A percentile compares a stretch with the other conserved stretches of the same genome.
phyloP scores from a whole-genome alignment of 2,113 vertebrate genomes.

The Alethe castanea region DNA sequence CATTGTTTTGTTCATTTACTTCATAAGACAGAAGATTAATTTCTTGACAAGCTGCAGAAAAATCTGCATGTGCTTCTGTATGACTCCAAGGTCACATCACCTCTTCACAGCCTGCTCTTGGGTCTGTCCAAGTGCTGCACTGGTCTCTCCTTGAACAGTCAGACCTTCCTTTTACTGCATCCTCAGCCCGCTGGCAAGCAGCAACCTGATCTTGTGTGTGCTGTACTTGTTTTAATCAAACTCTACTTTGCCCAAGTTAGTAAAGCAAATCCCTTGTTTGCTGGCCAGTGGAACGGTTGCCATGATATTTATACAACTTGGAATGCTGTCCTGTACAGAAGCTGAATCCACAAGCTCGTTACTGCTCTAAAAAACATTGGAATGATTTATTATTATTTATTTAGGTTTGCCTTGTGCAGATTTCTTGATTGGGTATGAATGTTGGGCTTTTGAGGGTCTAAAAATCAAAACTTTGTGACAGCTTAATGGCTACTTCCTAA shows the following conservation, averaged over 20 bases:
- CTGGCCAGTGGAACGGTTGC: background rate
- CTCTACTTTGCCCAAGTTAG: background rate
- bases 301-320: background rate
- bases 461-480: background rate
- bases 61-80: background rate
- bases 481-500: background rate
- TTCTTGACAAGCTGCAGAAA: background rate
- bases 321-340: background rate
- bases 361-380: background rate
- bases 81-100: background rate
- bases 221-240: background rate
- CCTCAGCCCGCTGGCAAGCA: background rate
- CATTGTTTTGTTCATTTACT: background rate
- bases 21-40: background rate
- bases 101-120: background rate
- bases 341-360: background rate
- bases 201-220: background rate
- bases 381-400: background rate
- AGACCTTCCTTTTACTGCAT: background rate
- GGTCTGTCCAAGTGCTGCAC: background rate
- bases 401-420: background rate
- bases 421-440: background rate
- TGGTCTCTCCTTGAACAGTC: background rate
- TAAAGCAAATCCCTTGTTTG: background rate
- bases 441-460: background rate